phyloP scores from a whole-genome alignment of 2,888 invertebrate genomes.

The Patella depressa region DNA sequence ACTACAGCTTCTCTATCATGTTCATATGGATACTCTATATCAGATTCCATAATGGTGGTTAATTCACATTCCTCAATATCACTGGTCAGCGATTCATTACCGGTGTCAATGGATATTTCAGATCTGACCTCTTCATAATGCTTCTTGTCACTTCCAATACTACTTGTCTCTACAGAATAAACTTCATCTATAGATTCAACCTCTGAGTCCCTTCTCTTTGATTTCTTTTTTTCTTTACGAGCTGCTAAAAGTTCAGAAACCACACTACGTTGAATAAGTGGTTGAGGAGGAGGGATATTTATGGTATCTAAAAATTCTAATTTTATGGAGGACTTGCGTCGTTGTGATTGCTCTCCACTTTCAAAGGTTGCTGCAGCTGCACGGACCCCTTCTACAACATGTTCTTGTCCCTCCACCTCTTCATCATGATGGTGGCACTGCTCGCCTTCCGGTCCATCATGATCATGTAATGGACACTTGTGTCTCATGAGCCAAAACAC shows the following conservation, averaged over 20 bases:
- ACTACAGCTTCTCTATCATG: not conserved
- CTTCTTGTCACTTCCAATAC: not conserved
- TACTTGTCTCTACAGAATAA: not conserved
- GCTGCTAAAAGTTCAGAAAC: not conserved
- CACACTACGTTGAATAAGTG: not conserved
- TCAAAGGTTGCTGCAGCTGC: not conserved
- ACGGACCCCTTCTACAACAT: not conserved
- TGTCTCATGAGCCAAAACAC: constrained; percentile 39
- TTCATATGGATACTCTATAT: constrained; percentile 19
- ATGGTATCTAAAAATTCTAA: not conserved
- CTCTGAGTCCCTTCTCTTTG: not conserved
- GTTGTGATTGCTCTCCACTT: not conserved
- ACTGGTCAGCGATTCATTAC: constrained; percentile 37
- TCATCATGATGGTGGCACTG: not conserved
- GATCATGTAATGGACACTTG: constrained; percentile 37
- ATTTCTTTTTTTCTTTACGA: not conserved
- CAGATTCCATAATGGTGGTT: constrained; percentile 33
- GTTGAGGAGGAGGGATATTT: not conserved
- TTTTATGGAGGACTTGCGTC: not conserved
- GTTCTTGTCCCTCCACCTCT: not conserved
- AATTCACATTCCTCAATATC: constrained; percentile 32
- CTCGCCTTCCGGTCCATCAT: constrained; percentile 15
- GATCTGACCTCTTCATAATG: constrained; percentile 24
- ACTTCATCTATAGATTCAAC: not conserved
- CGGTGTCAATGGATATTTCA: constrained; percentile 30